Conservation (phyloP, 1,140 invertebrate species). For the Cardiocondyla obscurior region DNA sequence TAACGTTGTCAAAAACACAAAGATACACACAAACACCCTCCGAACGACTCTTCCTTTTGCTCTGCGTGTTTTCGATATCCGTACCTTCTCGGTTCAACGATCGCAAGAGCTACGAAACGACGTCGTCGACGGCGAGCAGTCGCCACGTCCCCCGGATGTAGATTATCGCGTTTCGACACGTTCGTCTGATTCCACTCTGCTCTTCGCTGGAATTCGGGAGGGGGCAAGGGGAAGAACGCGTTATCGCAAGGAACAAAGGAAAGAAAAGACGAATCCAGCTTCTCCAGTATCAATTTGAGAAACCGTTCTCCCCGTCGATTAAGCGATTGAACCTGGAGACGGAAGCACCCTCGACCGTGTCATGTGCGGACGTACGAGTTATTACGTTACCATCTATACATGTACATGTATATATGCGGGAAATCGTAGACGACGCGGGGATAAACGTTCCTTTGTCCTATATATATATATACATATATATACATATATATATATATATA, state of each 20-base stretch:
- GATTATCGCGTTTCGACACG: slow-evolving; percentile 52
- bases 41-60: too few species aligned
- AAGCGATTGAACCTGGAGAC: slow-evolving; percentile 49
- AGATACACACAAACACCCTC: too few species aligned
- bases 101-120: slow-evolving; percentile 14
- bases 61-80: not conserved
- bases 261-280: slow-evolving; percentile 1
- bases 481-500: too few species aligned
- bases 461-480: too few species aligned
- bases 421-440: not conserved
- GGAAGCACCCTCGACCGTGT: slow-evolving; percentile 44
- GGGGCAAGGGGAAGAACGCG: too few species aligned
- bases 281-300: slow-evolving; percentile 28
- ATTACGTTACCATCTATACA: slow-evolving; percentile 16
- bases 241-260: not conserved
- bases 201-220: not conserved
- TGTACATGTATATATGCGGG: not conserved
- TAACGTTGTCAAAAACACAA: not conserved
- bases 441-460: slow-evolving; percentile 19
- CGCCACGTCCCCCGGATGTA: not conserved
- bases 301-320: slow-evolving; percentile 19
- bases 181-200: not conserved
- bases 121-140: not conserved
- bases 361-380: not conserved
- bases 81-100: not conserved